Percentiles rank a stretch among this genome's conserved stretches.
Evolutionary conservation across 2,888 invertebrate genomes (phyloP).

Genomic region (Rhamnusium bicolor): DNA sequence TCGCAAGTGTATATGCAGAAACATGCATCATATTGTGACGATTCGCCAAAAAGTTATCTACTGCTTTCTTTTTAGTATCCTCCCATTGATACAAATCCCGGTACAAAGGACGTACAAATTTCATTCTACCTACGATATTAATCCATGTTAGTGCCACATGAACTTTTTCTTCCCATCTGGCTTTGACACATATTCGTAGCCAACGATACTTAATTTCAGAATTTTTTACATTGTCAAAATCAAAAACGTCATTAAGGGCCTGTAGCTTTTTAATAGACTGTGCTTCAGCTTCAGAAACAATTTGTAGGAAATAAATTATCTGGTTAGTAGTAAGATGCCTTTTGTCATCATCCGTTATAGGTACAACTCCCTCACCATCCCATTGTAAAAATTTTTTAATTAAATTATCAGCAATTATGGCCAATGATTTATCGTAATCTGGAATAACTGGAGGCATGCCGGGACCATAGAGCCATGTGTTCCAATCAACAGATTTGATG

Average conservation of each 20-base stretch:
- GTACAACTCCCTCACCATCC: conserved; percentile 67
- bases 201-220: conserved; percentile 85
- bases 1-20: conserved; percentile 81
- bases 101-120: conserved; percentile 91
- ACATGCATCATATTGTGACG: conserved; percentile 89
- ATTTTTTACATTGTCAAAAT: conserved; percentile 79
- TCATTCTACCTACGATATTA: conserved; percentile 91
- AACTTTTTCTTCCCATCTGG: conserved; percentile 79
- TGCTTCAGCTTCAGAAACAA: conserved; percentile 75
- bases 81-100: conserved; percentile 89
- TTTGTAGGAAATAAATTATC: conserved; percentile 79
- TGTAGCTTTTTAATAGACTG: conserved; percentile 75
- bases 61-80: conserved; percentile 77
- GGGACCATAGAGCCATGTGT: conserved; percentile 84
- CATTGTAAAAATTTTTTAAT: conserved; percentile 75
- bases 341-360: conserved; percentile 75
- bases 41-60: conserved; percentile 82
- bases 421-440: conserved; percentile 81
- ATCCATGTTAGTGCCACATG: conserved; percentile 83
- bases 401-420: conserved; percentile 76
- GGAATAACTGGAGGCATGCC: conserved; percentile 95
- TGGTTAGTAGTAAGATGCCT: conserved; percentile 75
- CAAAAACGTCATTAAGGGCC: conserved; percentile 78
- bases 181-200: conserved; percentile 84
- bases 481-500: conserved; percentile 84